Evolutionary conservation across 1,140 invertebrate genomes (phyloP), one percentile per base, ranked within the genome.

Genomic region (Drosophila paulistorum): DNA sequence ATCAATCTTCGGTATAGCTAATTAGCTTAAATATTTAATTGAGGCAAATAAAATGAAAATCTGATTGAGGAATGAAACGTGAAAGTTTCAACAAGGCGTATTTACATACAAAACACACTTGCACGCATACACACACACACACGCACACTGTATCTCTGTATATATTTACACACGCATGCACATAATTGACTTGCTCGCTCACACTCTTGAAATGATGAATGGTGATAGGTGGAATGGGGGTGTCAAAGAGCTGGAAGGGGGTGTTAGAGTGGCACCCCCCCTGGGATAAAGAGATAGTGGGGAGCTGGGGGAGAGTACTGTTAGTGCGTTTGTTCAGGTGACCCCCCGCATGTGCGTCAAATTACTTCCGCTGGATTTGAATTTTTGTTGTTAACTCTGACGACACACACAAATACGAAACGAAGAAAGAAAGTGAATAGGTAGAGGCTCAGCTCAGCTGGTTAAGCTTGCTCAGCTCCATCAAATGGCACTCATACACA

Each of bases 321-420:
- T 30, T 30, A 30, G 30, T 30, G 30, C 30, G 30, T 30, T 30
- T 30, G 51, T 35, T 14, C 9, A 33, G 39, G 51, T 45, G 62
- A 62, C 70, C 59, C 55, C 66, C 68, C 41, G 66, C 82, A 74
- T 84, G 80, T 83, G 81, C 81, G 73, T 82, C 75, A 86, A 86
- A 86, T 86, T 86, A 86, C 79, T 86, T 87, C 82, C 82, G 83
- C 83, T 86, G 82, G 83, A 86, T 86, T 86, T 86, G 72, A 86
- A 83, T 86, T 87, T 51, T 78, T 78, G 72, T 79, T 86, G 83
- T 83, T 86, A 77, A 71, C 72, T 55, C 79, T 71, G 73, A 59
- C 83, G 79, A 87, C 69, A 74, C 73, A 74, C 73, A 77, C 30
- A 9, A 6, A 11, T 59, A 63, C 65, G 41, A 33, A 14, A 17